A percentile compares a stretch with the other conserved stretches of the same genome.
These are phyloP conservation scores for Apodemus sylvaticus DNA, from an alignment of 2,113 vertebrate species.

Conservation along the genomic window DNA sequence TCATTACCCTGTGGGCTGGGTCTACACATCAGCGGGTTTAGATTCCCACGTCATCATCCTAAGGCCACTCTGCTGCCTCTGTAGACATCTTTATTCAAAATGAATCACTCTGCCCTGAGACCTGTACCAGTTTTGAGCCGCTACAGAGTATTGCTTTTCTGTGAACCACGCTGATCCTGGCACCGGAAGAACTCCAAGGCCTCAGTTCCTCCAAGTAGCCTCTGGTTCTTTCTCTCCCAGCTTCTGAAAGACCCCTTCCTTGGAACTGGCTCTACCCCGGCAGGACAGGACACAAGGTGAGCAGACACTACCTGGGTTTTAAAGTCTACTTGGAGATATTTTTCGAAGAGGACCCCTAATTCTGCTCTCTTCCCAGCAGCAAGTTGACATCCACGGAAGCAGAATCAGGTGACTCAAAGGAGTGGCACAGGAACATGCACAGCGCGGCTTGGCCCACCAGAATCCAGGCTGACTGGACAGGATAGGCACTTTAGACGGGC, in stretches of 20 bases:
- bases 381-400: background rate
- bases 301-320: background rate
- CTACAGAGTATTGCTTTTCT: background rate
- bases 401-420: too few species aligned
- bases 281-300: background rate
- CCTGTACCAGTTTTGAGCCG: background rate
- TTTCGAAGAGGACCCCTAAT: background rate
- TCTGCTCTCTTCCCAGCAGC: background rate
- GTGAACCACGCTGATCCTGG: background rate
- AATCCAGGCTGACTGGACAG: background rate
- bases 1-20: background rate
- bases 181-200: background rate
- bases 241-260: too few species aligned
- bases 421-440: background rate
- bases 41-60: background rate
- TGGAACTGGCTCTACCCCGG: too few species aligned
- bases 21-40: background rate
- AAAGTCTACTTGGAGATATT: background rate
- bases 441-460: background rate
- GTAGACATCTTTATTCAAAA: background rate
- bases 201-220: background rate
- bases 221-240: background rate
- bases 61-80: accelerated
- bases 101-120: background rate
- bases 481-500: background rate